phyloP scores from a whole-genome alignment of 2,113 vertebrate genomes.

The Scomber scombrus region DNA sequence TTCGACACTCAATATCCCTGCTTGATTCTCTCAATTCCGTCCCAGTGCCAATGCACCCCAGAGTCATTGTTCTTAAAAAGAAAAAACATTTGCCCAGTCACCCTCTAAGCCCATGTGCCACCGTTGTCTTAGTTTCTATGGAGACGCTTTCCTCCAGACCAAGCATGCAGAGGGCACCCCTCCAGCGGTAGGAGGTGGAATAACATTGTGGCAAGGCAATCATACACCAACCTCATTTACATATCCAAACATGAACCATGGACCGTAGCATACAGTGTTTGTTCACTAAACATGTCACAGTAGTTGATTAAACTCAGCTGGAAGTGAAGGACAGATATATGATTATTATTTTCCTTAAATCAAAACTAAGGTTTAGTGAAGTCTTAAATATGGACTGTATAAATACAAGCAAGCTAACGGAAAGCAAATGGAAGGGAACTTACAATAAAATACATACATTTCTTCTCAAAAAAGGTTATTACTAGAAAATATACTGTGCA shows the following conservation, averaged over 20 bases:
- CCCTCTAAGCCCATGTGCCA: constrained; percentile 75
- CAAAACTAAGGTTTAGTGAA: neutral
- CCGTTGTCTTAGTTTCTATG: constrained; percentile 83
- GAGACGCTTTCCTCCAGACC: constrained; percentile 74
- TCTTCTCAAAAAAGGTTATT: neutral
- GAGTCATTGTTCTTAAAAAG: constrained; percentile 64
- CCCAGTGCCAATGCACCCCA: constrained; percentile 64
- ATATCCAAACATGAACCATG: constrained; percentile 81
- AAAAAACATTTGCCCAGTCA: constrained; percentile 63
- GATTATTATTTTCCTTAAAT: neutral
- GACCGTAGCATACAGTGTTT: constrained; percentile 67
- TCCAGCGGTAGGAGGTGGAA: constrained; percentile 74
- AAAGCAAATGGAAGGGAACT: neutral
- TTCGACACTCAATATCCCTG: constrained; percentile 52
- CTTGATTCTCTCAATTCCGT: constrained; percentile 55
- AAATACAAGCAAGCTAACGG: neutral
- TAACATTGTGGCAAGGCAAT: constrained; percentile 74
- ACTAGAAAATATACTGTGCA: neutral
- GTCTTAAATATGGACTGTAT: neutral
- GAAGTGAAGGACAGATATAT: constrained; percentile 9
- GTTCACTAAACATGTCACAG: constrained; percentile 67
- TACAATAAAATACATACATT: neutral
- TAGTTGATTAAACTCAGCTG: constrained; percentile 49
- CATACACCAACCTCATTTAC: constrained; percentile 74
- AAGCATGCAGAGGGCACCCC: constrained; percentile 75